Evolutionary conservation across 2,888 invertebrate species (phyloP).

Genomic region (Hoplodrina blanda): DNA sequence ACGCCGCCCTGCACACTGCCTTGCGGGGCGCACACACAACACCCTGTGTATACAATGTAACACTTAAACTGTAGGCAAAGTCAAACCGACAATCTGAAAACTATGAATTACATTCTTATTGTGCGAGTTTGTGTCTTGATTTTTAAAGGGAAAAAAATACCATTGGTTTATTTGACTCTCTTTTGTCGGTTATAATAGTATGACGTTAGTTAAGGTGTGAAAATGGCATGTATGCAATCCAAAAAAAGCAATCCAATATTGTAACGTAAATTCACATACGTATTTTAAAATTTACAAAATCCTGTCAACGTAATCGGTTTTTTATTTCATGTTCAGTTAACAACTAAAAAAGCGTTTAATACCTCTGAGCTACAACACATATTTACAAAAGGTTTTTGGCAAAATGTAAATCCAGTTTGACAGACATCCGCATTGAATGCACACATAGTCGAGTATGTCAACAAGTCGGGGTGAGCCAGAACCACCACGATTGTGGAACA

Average conservation of each 20-base stretch:
- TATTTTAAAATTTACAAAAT: conserved; percentile 1
- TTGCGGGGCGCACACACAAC: conserved; percentile 91
- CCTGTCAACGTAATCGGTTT: background rate
- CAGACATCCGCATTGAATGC: conserved; percentile 24
- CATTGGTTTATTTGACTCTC: background rate
- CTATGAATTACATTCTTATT: conserved; percentile 3
- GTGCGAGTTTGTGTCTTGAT: background rate
- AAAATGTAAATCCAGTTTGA: conserved; percentile 25
- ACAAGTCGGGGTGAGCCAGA: conserved; percentile 18
- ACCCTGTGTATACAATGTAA: conserved; percentile 78
- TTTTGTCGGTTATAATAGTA: conserved; percentile 25
- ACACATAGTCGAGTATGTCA: conserved; percentile 27
- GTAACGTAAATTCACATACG: background rate
- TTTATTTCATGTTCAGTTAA: conserved; percentile 5
- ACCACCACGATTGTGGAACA: background rate
- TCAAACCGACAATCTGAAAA: conserved; percentile 26
- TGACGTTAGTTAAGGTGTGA: background rate
- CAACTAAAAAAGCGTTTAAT: conserved; percentile 28
- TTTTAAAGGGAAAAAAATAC: background rate
- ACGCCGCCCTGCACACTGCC: conserved; percentile 90
- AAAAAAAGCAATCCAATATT: conserved; percentile 7
- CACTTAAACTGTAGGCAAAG: conserved; percentile 52
- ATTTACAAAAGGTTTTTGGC: conserved; percentile 18
- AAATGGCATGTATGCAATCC: background rate
- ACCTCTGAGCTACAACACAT: conserved; percentile 19